These are phyloP conservation scores for Epinephelus cyanopodus DNA, from an alignment of 2,113 vertebrate genomes.

Conservation along the genomic window DNA sequence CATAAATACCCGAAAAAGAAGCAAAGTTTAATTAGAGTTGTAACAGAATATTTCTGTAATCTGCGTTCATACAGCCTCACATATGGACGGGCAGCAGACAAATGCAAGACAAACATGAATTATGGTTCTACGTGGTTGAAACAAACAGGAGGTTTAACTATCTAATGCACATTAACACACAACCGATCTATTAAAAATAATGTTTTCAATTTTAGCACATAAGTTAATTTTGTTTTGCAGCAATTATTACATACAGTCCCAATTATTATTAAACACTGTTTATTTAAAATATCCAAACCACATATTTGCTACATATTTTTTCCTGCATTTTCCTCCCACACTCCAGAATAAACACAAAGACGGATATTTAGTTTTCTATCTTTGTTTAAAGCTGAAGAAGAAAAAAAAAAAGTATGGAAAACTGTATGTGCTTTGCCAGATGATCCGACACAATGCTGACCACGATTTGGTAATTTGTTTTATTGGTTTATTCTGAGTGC, in stretches of 20 bases:
- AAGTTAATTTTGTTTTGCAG: not conserved
- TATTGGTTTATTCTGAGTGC: too few relatives aligned
- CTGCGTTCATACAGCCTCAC: not conserved
- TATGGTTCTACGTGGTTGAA: not conserved
- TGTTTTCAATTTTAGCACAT: not conserved
- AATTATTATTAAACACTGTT: not conserved
- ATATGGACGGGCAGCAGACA: accelerated
- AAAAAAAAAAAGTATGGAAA: not conserved
- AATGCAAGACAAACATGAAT: not conserved
- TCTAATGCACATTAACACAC: not conserved
- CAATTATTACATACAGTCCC: not conserved
- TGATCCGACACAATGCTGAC: too few relatives aligned
- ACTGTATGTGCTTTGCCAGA: not conserved
- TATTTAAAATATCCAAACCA: not conserved
- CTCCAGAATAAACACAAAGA: not conserved
- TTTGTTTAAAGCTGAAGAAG: not conserved
- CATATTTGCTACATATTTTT: not conserved
- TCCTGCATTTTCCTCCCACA: not conserved
- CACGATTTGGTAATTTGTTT: too few relatives aligned
- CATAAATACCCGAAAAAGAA: slow-evolving; percentile 18
- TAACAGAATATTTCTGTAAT: not conserved
- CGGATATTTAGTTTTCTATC: not conserved
- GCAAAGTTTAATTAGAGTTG: slow-evolving; percentile 12
- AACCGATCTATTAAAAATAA: not conserved
- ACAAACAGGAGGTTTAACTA: not conserved